Evolutionary conservation across 1,140 invertebrate genomes (phyloP).

Genomic region (Magallana gigas): DNA sequence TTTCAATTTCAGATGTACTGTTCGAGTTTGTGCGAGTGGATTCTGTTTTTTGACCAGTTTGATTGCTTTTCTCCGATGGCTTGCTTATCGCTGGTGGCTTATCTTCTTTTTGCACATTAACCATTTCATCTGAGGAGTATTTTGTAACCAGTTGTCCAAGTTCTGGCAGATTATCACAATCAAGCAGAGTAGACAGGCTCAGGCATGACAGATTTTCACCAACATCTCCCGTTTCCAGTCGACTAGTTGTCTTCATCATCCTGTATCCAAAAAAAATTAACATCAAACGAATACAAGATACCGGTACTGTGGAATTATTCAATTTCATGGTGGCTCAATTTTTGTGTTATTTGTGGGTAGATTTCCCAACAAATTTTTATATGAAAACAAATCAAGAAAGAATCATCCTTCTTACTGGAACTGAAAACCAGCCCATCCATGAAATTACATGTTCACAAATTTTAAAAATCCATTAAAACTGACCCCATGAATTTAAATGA

Average conservation of each 20-base stretch:
- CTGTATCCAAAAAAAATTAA: not conserved
- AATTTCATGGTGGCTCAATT: no score
- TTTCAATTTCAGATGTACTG: not conserved
- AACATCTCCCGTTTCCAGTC: not conserved
- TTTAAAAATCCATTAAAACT: no score
- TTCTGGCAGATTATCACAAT: not conserved
- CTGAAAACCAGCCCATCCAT: no score
- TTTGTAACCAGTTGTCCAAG: not conserved
- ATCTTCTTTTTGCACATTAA: not conserved
- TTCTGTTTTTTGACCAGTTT: not conserved
- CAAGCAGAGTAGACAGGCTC: not conserved
- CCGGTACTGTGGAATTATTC: no score
- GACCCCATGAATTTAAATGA: no score
- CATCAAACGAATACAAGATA: no score
- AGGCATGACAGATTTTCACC: not conserved
- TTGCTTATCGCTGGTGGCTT: not conserved
- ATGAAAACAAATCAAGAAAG: no score
- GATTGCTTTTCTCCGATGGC: not conserved
- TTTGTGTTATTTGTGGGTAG: no score
- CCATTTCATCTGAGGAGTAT: not conserved
- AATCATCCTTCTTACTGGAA: no score
- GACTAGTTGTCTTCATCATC: not conserved
- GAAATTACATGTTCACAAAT: no score
- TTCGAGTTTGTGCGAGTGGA: not conserved
- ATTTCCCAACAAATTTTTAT: no score